Percentiles rank a stretch among this genome's conserved stretches.
Conservation (phyloP, 2,888 invertebrate genomes). For the Diarsia rubi region DNA sequence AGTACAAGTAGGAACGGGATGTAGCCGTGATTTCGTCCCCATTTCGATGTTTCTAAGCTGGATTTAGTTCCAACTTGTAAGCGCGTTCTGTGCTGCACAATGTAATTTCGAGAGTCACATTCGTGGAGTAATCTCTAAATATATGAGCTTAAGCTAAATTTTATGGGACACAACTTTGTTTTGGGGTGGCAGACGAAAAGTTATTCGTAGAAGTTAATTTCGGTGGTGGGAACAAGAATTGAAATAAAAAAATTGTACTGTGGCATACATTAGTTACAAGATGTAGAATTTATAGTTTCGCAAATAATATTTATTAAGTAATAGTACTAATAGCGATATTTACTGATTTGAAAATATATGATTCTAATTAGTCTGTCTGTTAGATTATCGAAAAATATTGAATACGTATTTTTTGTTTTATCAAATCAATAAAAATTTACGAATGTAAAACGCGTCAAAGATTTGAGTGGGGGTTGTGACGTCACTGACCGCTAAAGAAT, state of each 20-base stretch:
- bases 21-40: conserved; percentile 1
- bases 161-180: not conserved
- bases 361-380: too few relatives aligned
- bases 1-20: too few relatives aligned
- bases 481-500: too few relatives aligned
- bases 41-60: not conserved
- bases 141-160: not conserved
- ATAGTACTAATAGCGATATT: too few relatives aligned
- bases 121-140: not conserved
- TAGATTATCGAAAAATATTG: too few relatives aligned
- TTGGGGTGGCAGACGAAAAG: too few relatives aligned
- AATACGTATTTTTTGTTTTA: too few relatives aligned
- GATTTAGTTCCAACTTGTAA: conserved; percentile 11
- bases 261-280: too few relatives aligned
- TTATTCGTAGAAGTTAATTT: not conserved
- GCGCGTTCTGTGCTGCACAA: not conserved
- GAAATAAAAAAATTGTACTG: not conserved
- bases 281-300: not conserved
- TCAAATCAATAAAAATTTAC: too few relatives aligned
- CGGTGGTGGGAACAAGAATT: not conserved
- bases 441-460: too few relatives aligned
- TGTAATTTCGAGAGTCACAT: not conserved
- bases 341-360: too few relatives aligned
- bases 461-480: too few relatives aligned
- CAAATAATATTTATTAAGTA: not conserved